Conservation (phyloP, 1,140 invertebrate genomes). For the Drosophila elegans region DNA sequence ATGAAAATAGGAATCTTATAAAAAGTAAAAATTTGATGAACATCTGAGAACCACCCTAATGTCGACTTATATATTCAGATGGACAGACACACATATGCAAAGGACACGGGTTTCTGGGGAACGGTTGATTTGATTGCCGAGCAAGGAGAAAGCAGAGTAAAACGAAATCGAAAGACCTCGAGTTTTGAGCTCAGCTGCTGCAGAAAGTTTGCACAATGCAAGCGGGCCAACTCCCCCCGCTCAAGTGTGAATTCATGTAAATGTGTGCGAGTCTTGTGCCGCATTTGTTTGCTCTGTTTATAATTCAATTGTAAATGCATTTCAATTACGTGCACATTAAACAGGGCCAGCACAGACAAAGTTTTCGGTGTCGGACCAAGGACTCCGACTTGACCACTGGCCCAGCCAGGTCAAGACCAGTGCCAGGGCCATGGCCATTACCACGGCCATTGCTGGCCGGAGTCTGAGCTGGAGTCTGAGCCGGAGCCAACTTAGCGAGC, state of each 20-base stretch:
- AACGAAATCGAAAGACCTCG: conserved; percentile 25
- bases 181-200: conserved; percentile 68
- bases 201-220: conserved; percentile 73
- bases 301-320: conserved; percentile 84
- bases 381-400: conserved; percentile 48
- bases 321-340: conserved; percentile 83
- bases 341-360: conserved; percentile 74
- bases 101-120: conserved; percentile 65
- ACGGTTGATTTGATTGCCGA: conserved; percentile 78
- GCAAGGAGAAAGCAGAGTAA: conserved; percentile 43
- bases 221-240: conserved; percentile 18
- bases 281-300: conserved; percentile 81
- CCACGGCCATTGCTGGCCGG: conserved; percentile 50
- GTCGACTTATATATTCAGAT: background rate
- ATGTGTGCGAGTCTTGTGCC: conserved; percentile 43
- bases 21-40: background rate
- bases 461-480: conserved; percentile 27
- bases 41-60: background rate
- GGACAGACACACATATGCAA: conserved; percentile 23
- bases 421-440: conserved; percentile 46
- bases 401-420: conserved; percentile 3
- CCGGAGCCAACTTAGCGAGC: conserved; percentile 61
- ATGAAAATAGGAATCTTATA: background rate
- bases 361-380: conserved; percentile 53
- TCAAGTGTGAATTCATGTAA: conserved; percentile 60